These are phyloP conservation scores for Apamea crenata DNA, from an alignment of 2,888 invertebrate species.

Conservation along the genomic window DNA sequence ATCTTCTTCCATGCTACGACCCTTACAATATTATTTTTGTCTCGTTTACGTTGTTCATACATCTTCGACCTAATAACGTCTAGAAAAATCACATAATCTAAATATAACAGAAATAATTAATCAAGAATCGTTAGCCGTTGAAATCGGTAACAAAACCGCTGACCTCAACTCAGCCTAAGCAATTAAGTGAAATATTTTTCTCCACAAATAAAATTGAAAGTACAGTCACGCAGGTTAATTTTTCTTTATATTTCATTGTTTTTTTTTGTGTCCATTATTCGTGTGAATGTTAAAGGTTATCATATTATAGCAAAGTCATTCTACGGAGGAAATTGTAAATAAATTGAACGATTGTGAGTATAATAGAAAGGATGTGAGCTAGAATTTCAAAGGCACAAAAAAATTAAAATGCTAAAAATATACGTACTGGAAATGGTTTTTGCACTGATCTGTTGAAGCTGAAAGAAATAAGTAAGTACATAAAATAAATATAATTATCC, in stretches of 20 bases:
- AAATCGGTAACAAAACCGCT: constrained; percentile 1
- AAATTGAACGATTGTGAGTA: constrained; percentile 17
- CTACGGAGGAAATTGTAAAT: constrained; percentile 29
- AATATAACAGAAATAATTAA: background rate
- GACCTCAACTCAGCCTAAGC: constrained; percentile 5
- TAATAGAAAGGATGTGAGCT: background rate
- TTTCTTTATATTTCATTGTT: constrained; percentile 44
- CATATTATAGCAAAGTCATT: constrained; percentile 13
- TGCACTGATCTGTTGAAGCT: too few relatives aligned
- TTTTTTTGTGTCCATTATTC: constrained; percentile 29
- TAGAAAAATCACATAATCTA: background rate
- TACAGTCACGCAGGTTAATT: constrained; percentile 53
- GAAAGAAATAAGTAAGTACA: background rate
- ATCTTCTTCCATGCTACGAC: background rate
- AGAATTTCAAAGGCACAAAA: background rate
- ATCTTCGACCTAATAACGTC: background rate
- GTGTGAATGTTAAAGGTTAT: constrained; percentile 16
- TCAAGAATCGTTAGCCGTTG: background rate
- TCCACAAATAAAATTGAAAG: constrained; percentile 42
- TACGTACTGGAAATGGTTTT: background rate
- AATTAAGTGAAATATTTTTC: constrained; percentile 30
- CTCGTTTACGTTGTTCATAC: background rate
- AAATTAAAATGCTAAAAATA: background rate
- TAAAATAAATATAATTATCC: too few relatives aligned
- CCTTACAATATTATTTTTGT: background rate